Percentiles rank a stretch among this genome's conserved stretches.
Conservation (phyloP, 2,888 invertebrate species). For the Ormyrus thymus region DNA sequence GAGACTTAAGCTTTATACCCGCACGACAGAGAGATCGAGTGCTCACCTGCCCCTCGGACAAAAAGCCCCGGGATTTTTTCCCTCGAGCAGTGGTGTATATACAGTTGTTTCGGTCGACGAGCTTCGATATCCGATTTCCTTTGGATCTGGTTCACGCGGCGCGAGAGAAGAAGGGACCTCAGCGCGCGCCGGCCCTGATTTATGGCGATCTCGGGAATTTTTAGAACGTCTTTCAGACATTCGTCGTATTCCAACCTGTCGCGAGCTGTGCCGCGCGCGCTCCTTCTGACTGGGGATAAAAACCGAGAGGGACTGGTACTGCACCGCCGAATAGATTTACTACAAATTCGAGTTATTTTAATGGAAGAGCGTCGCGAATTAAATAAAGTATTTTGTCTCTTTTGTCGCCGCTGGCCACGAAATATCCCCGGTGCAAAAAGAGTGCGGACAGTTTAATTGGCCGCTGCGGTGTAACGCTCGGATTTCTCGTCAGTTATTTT, state of each 20-base stretch:
- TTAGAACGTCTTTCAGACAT: slow-evolving; percentile 51
- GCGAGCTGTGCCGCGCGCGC: not conserved
- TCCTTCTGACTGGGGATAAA: slow-evolving; percentile 12
- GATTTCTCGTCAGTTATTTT: not conserved
- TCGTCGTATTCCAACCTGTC: slow-evolving; percentile 47
- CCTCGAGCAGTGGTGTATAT: slow-evolving; percentile 1
- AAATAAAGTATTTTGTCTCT: not conserved
- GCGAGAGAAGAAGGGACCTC: slow-evolving; percentile 23
- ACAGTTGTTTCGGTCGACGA: slow-evolving; percentile 72
- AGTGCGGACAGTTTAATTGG: slow-evolving; percentile 21
- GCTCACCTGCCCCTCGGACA: slow-evolving; percentile 12
- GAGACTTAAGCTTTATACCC: slow-evolving; percentile 17
- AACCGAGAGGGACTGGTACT: slow-evolving; percentile 9
- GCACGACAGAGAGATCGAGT: slow-evolving; percentile 49
- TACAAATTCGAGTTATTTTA: slow-evolving; percentile 49
- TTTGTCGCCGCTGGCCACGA: not conserved
- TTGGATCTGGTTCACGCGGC: slow-evolving; percentile 59
- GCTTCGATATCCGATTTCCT: slow-evolving; percentile 65
- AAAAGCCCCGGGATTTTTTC: slow-evolving; percentile 23
- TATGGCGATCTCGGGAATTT: slow-evolving; percentile 54
- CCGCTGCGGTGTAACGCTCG: not conserved
- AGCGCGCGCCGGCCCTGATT: slow-evolving; percentile 45
- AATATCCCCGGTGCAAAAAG: not conserved
- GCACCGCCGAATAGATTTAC: slow-evolving; percentile 43
- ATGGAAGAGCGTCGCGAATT: slow-evolving; percentile 39